Evolutionary conservation across 1,140 invertebrate species (phyloP).

Genomic region (Atopsyche davidsoni): DNA sequence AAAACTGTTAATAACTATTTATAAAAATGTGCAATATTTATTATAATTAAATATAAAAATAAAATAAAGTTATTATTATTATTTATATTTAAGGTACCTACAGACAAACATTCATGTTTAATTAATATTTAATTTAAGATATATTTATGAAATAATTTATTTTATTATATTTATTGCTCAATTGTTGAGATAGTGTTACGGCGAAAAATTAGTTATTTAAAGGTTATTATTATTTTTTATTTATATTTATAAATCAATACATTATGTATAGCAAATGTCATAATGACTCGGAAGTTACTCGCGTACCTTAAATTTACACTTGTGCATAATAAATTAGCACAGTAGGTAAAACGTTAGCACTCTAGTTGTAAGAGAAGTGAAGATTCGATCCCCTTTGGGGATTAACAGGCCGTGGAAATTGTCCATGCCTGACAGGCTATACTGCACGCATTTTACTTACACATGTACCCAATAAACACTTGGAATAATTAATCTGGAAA

Average conservation of each 20-base stretch:
- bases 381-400: too few relatives aligned
- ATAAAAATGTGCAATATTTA: slow-evolving; percentile 22
- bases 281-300: slow-evolving; percentile 19
- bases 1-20: slow-evolving; percentile 4
- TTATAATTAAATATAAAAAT: neutral
- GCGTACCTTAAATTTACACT: slow-evolving; percentile 21
- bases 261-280: slow-evolving; percentile 7
- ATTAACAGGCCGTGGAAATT: slow-evolving; percentile 19
- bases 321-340: too few relatives aligned
- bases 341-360: too few relatives aligned
- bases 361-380: too few relatives aligned
- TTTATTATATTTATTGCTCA: neutral
- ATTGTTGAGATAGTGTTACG: neutral
- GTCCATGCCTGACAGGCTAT: neutral
- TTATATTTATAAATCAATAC: slow-evolving; percentile 4
- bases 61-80: neutral
- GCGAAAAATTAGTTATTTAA: slow-evolving; percentile 1
- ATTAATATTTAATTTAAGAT: slow-evolving; percentile 12
- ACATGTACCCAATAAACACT: too few relatives aligned
- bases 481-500: too few relatives aligned
- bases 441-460: too few relatives aligned
- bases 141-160: slow-evolving; percentile 4
- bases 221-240: slow-evolving; percentile 2
- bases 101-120: slow-evolving; percentile 27
- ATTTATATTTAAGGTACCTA: slow-evolving; percentile 19